Evolutionary conservation across 64 coral and sea anemone genomes (phyloP).

Genomic region (Orbicella faveolata): DNA sequence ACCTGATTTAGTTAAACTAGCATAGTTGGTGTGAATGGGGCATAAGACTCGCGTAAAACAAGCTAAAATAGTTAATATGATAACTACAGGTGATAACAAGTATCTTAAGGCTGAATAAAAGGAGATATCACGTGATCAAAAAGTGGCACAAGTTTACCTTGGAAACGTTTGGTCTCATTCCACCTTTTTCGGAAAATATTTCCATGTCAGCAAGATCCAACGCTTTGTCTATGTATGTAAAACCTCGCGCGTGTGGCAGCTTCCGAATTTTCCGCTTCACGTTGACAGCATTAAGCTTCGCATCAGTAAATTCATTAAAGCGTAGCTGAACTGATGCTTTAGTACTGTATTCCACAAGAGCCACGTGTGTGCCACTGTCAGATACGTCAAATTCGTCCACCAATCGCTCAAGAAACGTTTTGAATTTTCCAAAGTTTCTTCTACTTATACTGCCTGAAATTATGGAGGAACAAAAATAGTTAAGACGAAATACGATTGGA

Average conservation of each 20-base stretch:
- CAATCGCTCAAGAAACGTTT: not conserved
- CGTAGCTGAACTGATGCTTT: not conserved
- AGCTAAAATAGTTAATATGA: too few relatives aligned
- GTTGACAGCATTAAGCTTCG: slow-evolving; percentile 14
- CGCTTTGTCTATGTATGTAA: slow-evolving; percentile 34
- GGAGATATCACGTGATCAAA: not conserved
- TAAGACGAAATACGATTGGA: not conserved
- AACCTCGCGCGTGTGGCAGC: not conserved
- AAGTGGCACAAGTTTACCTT: slow-evolving; percentile 1
- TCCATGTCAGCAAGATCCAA: not conserved
- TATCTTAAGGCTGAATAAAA: not conserved
- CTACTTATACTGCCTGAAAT: not conserved
- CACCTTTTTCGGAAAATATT: not conserved
- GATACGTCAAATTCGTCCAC: slow-evolving; percentile 27
- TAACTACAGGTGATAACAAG: too few relatives aligned
- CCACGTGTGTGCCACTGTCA: slow-evolving; percentile 23
- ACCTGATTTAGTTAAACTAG: too few relatives aligned
- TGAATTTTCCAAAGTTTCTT: not conserved
- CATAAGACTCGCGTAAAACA: too few relatives aligned
- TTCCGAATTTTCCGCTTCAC: slow-evolving; percentile 18
- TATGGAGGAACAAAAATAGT: not conserved
- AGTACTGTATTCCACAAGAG: slow-evolving; percentile 27
- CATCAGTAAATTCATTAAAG: not conserved
- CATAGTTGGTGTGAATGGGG: too few relatives aligned
- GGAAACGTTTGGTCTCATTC: slow-evolving; percentile 4